Base-by-base conservation (phyloP, 2,797 vertebrate species). In the Galago senegalensis region DNA sequence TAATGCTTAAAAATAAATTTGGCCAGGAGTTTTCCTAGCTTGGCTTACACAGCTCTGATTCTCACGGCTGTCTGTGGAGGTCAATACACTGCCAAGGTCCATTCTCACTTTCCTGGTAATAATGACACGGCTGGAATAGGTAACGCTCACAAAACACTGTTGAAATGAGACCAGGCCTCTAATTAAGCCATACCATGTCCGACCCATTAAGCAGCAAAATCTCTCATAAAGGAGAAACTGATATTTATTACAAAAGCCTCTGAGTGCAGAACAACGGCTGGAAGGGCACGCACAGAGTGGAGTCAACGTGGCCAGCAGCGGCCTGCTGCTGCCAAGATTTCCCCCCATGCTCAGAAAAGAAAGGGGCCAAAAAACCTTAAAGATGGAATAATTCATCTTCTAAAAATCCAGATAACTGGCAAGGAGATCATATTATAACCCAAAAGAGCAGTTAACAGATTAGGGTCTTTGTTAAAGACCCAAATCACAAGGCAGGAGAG, bases 271-370 rank as follows among this genome's bases (percentile, higher is more conserved):
- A 5, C 0, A 8, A n/a, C 0, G 10, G 12, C 46, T 14, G 8
- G 20, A 21, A 20, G 4, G 49, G 75, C 4, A 0, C 0, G 70
- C 4, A 0, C 0, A 11, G 27, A 84, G 40, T 0, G 69, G 58
- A 60, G n/a, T 8, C 53, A 29, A 21, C 3, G 0, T 18, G 37
- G 73, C 40, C 87, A 29, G 25, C 18, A 18, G 4, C 5, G 21
- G 49, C 18, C 21, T 8, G 46, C 73, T 21, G 61, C 82, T 75
- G 94, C 92, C 92, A 91, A 63, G 58, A 3, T 69, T 37, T 18
- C 5, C 58, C 70, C 2, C 65, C 1, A 3, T 0, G 3, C 31
- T 84, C 75, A 61, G 87, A 65, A 77, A 43, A 79, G 84, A 83
- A 91, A 84, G 61, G 53, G 23, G 31, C 58, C 29, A 11, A 3